phyloP scores from a whole-genome alignment of 2,113 vertebrate genomes.

The Catagonus wagneri region DNA sequence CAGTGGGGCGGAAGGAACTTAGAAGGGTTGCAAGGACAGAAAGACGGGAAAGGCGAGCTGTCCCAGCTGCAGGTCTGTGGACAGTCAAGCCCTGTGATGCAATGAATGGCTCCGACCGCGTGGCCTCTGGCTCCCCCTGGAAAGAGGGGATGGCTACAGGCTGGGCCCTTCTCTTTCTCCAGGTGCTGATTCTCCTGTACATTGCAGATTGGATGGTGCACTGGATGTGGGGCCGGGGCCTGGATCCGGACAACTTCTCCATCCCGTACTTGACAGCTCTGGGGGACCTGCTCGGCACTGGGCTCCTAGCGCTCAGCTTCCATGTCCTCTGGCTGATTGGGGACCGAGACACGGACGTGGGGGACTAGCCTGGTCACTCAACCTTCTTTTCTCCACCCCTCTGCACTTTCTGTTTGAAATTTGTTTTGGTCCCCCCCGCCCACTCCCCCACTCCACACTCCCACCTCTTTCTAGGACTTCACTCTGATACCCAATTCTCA shows the following conservation, averaged over 20 bases:
- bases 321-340: constrained; percentile 98
- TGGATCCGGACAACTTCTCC: constrained; percentile 99
- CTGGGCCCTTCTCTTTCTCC: constrained; percentile 56
- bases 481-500: constrained; percentile 92
- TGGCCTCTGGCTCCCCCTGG: constrained; percentile 78
- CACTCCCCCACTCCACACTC: constrained; percentile 66
- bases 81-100: neutral
- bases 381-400: constrained; percentile 29
- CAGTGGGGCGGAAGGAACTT: neutral
- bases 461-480: constrained; percentile 80
- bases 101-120: fast-evolving
- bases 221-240: constrained; percentile 99
- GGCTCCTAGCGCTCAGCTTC: constrained; percentile 98
- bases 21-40: neutral
- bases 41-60: neutral
- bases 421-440: constrained; percentile 28
- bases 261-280: constrained; percentile 99
- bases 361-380: constrained; percentile 88
- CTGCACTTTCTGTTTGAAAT: constrained; percentile 70
- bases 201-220: constrained; percentile 99
- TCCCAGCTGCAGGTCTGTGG: neutral
- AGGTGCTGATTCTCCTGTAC: constrained; percentile 98
- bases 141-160: constrained; percentile 42
- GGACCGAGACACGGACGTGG: constrained; percentile 94
- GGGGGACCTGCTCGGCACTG: constrained; percentile 97